Base-by-base conservation (phyloP, 2,797 vertebrate genomes). In the Echeneis naucrates region DNA sequence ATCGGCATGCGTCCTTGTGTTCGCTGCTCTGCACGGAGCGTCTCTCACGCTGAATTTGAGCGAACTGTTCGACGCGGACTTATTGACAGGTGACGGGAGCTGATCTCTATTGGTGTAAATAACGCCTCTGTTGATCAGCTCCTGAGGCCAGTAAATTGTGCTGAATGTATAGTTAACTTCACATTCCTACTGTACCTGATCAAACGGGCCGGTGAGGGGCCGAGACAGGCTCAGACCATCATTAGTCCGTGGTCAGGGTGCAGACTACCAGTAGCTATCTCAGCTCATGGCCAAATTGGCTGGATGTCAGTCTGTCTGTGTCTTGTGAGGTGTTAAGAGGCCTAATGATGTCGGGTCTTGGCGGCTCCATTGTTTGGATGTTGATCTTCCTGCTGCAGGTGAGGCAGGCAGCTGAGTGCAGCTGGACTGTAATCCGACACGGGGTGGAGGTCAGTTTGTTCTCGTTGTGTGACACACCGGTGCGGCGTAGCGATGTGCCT, bases 311-410 rank as follows among this genome's bases (percentile, higher is more conserved):
- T 91, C 87, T 79, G 83, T 73, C 87, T 82, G 81, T 87, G 84
- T 86, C 79, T 87, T 85, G 80, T 86, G 82, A 88, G 88, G 87
- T 92, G 91, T 91, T 94, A 89, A 93, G 90, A 90, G 91, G 89
- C 84, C 78, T 88, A 92, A 93, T 92, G 91, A 93, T 90, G 89
- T 88, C 89, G 87, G 81, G 75, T 74, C 84, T 81, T 48, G 87
- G 83, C 82, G 86, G 73, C 81, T 80, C 78, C 87, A 87, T 87
- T 91, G 87, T 84, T 86, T 87, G 80, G 88, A 78, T 84, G 84
- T 83, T 88, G 89, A 86, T 89, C 68, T 80, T 86, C 81, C 68
- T 85, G 66, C 72, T 80, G 81, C 75, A 85, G 92, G 87, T 87
- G 75, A 86, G 68, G 77, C 51, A 71, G 77, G 63, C 27, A 54